These are phyloP conservation scores for Mustela nigripes DNA, from an alignment of 2,113 vertebrate species.

Conservation along the genomic window DNA sequence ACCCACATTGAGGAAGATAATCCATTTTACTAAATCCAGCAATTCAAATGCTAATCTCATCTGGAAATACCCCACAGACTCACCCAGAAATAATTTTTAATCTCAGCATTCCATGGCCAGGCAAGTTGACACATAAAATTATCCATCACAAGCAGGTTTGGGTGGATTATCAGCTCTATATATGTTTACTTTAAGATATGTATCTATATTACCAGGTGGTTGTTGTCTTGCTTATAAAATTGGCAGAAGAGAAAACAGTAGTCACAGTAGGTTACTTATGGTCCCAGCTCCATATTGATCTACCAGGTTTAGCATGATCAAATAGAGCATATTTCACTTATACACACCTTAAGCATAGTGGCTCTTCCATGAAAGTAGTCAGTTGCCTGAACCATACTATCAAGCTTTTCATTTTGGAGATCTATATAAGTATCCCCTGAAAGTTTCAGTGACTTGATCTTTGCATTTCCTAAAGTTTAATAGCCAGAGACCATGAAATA, in stretches of 20 bases:
- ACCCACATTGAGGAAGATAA: background rate
- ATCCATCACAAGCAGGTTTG: background rate
- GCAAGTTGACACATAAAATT: background rate
- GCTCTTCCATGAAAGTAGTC: background rate
- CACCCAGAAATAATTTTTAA: background rate
- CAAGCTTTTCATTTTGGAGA: conserved; percentile 36
- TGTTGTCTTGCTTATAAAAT: background rate
- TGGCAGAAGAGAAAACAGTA: background rate
- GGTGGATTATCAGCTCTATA: background rate
- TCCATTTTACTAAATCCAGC: background rate
- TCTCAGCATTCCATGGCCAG: no score
- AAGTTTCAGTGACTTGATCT: conserved; percentile 22
- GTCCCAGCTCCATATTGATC: background rate
- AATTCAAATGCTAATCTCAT: background rate
- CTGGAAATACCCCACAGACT: background rate
- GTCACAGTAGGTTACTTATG: background rate
- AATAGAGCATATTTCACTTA: background rate
- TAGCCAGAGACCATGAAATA: background rate
- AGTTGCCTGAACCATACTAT: background rate
- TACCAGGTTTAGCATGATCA: background rate
- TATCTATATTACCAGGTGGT: background rate
- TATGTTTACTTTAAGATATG: background rate
- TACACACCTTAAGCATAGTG: background rate
- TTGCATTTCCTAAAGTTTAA: background rate
- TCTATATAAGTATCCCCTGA: background rate